Evolutionary conservation across 2,888 invertebrate species (phyloP).

Genomic region (Oligia strigilis): DNA sequence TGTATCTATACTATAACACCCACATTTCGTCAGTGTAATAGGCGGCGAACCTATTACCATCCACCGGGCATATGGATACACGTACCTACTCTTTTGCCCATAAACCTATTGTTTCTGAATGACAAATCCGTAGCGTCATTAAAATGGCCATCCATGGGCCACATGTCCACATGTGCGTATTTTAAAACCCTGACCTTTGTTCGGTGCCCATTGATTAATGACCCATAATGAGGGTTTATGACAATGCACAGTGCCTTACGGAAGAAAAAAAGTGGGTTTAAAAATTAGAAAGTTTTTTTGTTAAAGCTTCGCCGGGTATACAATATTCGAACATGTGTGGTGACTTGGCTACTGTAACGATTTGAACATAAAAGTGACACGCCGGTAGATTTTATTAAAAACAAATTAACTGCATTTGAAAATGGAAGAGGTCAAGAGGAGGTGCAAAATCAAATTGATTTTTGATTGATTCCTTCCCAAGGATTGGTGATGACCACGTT

Average conservation of each 20-base stretch:
- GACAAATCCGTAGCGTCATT: not conserved
- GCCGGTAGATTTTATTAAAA: not conserved
- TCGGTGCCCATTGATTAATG: conserved; percentile 70
- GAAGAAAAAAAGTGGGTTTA: conserved; percentile 19
- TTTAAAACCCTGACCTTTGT: conserved; percentile 53
- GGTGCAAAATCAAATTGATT: not conserved
- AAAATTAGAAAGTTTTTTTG: conserved; percentile 15
- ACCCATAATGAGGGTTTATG: conserved; percentile 68
- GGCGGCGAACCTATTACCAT: too few species aligned
- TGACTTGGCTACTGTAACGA: conserved; percentile 14
- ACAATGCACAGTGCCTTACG: conserved; percentile 55
- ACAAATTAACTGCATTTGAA: not conserved
- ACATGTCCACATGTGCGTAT: conserved; percentile 61
- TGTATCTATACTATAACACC: too few species aligned
- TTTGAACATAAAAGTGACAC: not conserved
- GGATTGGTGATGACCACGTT: not conserved
- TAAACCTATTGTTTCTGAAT: not conserved
- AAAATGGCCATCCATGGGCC: conserved; percentile 19
- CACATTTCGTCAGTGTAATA: too few species aligned
- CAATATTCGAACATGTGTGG: conserved; percentile 37
- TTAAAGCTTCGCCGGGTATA: not conserved
- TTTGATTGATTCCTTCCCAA: not conserved
- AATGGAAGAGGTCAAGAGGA: not conserved
- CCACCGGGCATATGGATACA: too few species aligned
- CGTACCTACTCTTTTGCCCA: not conserved